These are phyloP conservation scores for Eudorcas thomsonii DNA, from an alignment of 2,113 vertebrate species.

Conservation along the genomic window DNA sequence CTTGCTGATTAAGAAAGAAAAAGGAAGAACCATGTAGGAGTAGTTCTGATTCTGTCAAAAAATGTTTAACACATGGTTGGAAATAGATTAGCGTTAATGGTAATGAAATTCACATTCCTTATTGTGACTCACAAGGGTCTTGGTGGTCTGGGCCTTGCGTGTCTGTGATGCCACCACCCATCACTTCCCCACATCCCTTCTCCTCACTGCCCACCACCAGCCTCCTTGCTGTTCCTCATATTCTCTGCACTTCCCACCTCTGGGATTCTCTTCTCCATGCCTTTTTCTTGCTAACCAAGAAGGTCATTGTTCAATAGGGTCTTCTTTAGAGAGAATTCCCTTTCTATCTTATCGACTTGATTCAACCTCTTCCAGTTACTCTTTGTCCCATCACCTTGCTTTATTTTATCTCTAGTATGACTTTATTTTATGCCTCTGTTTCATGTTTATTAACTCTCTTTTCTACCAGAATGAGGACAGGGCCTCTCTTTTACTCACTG, in stretches of 20 bases:
- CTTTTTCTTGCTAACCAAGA: background rate
- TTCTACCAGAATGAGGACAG: background rate
- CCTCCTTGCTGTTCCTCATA: background rate
- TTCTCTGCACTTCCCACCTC: background rate
- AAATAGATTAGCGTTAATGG: background rate
- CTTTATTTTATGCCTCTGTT: background rate
- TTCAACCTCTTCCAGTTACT: background rate
- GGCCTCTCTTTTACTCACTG: background rate
- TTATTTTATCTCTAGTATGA: background rate
- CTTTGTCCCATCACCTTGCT: background rate
- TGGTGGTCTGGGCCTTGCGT: background rate
- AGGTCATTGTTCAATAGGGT: background rate
- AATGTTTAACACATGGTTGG: background rate
- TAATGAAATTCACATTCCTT: background rate
- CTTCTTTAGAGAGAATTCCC: background rate
- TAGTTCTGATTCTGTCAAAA: conserved; percentile 1
- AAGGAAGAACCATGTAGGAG: background rate
- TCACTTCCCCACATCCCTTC: too few relatives aligned
- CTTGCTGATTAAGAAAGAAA: background rate
- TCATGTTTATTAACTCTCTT: background rate
- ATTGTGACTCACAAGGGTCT: too few relatives aligned
- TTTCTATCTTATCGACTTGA: background rate
- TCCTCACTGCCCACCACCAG: background rate
- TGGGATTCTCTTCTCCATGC: background rate
- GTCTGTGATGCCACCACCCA: background rate